A percentile compares a stretch with the other conserved stretches of the same genome.
Evolutionary conservation across 1,140 invertebrate species (phyloP).

Genomic region (Planococcus citri): DNA sequence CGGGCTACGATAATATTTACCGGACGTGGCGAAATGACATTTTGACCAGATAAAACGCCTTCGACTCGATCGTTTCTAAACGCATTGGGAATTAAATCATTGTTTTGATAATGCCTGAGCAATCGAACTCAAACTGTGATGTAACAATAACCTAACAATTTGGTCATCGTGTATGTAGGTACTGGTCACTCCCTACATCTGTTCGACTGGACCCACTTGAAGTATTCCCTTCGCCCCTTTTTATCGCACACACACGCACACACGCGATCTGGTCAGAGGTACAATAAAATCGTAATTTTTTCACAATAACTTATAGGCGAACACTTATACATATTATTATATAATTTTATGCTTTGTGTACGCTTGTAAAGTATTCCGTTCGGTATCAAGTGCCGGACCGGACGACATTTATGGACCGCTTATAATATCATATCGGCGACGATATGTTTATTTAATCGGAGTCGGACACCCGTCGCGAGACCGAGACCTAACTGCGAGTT

Average conservation of each 20-base stretch:
- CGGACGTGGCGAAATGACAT: neutral
- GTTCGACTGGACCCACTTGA: too few species aligned
- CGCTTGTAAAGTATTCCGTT: constrained; percentile 10
- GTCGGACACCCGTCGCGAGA: neutral
- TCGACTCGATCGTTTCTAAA: neutral
- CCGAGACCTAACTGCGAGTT: too few species aligned
- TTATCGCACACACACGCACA: too few species aligned
- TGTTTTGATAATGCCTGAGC: constrained; percentile 8
- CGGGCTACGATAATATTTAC: constrained; percentile 5
- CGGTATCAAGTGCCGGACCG: neutral
- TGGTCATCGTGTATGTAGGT: neutral
- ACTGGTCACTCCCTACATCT: constrained; percentile 17
- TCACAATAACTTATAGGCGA: neutral
- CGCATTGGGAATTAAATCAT: constrained; percentile 16
- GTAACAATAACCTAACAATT: constrained; percentile 10
- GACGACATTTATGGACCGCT: neutral
- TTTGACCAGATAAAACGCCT: neutral
- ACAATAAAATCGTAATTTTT: constrained; percentile 12
- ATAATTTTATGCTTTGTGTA: constrained; percentile 20
- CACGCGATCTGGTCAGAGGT: too few species aligned
- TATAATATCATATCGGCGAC: constrained; percentile 1
- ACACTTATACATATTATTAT: constrained; percentile 5
- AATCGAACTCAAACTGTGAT: constrained; percentile 5
- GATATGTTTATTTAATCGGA: constrained; percentile 2
- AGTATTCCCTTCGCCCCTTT: too few species aligned